Conservation (phyloP, 2,113 vertebrate genomes). For the Aspiorhynchus laticeps region DNA sequence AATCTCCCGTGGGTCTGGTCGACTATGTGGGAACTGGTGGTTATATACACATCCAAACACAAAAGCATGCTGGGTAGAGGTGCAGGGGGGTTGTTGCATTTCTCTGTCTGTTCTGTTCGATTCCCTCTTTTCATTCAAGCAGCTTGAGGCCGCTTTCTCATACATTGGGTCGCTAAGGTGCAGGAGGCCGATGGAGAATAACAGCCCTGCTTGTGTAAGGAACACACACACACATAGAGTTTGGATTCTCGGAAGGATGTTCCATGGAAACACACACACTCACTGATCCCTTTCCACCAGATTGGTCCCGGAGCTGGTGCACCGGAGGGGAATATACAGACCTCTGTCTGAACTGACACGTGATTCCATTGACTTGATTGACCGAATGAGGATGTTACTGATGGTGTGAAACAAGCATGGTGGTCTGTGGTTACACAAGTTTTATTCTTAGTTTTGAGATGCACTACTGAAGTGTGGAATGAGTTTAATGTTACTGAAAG, state of each 20-base stretch:
- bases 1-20: slow-evolving; percentile 4
- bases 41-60: slow-evolving; percentile 17
- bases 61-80: slow-evolving; percentile 27
- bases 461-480: no score
- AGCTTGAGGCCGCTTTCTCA: slow-evolving; percentile 25
- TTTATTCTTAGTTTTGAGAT: neutral
- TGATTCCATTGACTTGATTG: neutral
- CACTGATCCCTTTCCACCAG: neutral
- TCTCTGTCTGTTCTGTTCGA: slow-evolving; percentile 30
- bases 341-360: neutral
- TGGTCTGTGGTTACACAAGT: neutral
- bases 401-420: neutral
- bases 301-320: no score
- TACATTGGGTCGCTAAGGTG: slow-evolving; percentile 16
- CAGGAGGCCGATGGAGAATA: neutral
- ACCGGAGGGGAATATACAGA: neutral
- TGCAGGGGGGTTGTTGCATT: neutral
- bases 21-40: slow-evolving; percentile 34
- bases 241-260: slow-evolving; percentile 19
- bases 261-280: slow-evolving; percentile 21
- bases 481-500: neutral
- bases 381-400: neutral
- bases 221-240: slow-evolving; percentile 20
- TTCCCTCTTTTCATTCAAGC: slow-evolving; percentile 33
- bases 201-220: slow-evolving; percentile 12